Conservation (phyloP, 2,888 invertebrate species). For the Chrysotoxum bicinctum region DNA sequence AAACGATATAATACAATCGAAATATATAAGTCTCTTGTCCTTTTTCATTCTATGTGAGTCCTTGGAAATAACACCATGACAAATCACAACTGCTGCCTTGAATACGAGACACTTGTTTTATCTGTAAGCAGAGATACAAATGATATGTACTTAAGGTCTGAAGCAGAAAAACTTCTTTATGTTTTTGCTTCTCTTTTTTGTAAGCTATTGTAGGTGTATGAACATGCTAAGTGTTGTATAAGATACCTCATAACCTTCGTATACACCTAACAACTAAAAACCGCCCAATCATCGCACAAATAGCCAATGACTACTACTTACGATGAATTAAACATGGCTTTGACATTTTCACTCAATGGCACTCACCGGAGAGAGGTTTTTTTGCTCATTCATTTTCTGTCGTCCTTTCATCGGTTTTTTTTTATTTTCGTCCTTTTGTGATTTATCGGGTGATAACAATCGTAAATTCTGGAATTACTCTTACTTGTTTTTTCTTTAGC, state of each 20-base stretch:
- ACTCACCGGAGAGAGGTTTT: slow-evolving; percentile 4
- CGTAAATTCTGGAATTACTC: slow-evolving; percentile 66
- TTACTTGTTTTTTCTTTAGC: slow-evolving; percentile 31
- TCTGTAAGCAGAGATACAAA: slow-evolving; percentile 26
- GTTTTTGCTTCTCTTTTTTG: neutral
- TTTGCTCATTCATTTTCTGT: neutral
- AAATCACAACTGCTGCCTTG: slow-evolving; percentile 18
- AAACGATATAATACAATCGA: neutral
- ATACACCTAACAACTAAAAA: slow-evolving; percentile 43
- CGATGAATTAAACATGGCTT: slow-evolving; percentile 64
- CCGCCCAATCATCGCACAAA: slow-evolving; percentile 36
- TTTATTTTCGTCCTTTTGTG: slow-evolving; percentile 32
- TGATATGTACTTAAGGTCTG: slow-evolving; percentile 18
- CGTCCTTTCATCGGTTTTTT: neutral
- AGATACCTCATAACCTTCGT: slow-evolving; percentile 11
- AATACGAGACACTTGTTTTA: slow-evolving; percentile 21
- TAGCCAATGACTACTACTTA: slow-evolving; percentile 60
- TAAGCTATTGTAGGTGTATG: neutral
- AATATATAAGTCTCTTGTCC: neutral
- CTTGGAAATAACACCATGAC: slow-evolving; percentile 18
- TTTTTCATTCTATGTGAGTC: neutral
- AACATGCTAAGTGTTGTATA: slow-evolving; percentile 34
- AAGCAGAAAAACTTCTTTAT: neutral
- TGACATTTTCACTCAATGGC: slow-evolving; percentile 51
- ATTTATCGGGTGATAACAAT: slow-evolving; percentile 64